Evolutionary conservation across 2,113 vertebrate genomes (phyloP), one percentile per base, ranked within the genome.

Genomic region (Channa argus): DNA sequence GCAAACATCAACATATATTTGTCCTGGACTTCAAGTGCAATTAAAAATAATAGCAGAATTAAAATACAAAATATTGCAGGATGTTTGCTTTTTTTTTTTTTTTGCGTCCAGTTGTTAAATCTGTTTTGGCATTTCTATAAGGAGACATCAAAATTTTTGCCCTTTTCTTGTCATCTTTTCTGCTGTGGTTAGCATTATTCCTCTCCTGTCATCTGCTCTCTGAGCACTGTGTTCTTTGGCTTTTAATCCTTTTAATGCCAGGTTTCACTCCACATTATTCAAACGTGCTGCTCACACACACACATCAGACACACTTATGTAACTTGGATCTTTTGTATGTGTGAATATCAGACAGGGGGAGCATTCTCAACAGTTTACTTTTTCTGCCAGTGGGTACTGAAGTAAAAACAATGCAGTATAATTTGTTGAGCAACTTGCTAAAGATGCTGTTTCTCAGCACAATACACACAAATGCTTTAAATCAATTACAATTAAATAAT

Each of bases 191-290:
- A 44, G 77, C 72, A 52, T 85, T 76, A 76, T 73, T 58, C 64
- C 68, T 39, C 36, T 43, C 41, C 45, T 80, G 52, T 69, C 43
- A 75, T 82, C 80, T 88, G 80, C 24, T 54, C 86, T 63, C n/a
- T 1, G 53, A 65, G 41, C 41, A 63, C 51, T 50, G 56, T 89
- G 63, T 86, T 88, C 85, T 91, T 86, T 83, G 71, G 80, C 75
- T 51, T 55, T 63, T 91, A 88, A 91, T 91, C 88, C 85, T 59
- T 71, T 41, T 90, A 90, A 89, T 76, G 69, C 82, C 80, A 88
- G 76, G 76, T 89, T 92, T 92, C 88, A 88, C 83, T 58, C 78
- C 77, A 68, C 83, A 91, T 92, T 83, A 88, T 77, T 88, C 83
- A 82, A 78, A 89, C 72, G 73, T 85, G 66, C 69, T 89, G 89